Conservation (phyloP, 64 coral and sea anemone genomes). For the Dendrophyllia cribrosa region DNA sequence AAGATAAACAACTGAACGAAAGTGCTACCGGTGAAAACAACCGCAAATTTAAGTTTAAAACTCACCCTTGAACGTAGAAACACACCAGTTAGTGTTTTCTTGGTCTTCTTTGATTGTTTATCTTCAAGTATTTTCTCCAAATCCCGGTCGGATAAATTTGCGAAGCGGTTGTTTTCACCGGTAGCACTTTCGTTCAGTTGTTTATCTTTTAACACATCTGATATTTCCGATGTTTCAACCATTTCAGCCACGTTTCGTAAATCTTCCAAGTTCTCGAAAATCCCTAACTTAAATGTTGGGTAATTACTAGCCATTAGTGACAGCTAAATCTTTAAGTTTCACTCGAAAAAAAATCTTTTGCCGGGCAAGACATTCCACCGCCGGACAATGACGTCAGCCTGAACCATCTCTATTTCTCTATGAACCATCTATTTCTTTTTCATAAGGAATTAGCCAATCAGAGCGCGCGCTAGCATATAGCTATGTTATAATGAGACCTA, state of each 20-base stretch:
- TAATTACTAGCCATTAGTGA: background rate
- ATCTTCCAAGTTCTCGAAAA: too few relatives aligned
- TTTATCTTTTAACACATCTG: slow-evolving; percentile 2
- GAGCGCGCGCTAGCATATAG: too few relatives aligned
- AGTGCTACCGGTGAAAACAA: slow-evolving; percentile 1
- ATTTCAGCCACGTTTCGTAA: background rate
- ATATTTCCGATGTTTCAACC: slow-evolving; percentile 29
- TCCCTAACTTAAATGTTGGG: slow-evolving; percentile 30
- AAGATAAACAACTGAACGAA: background rate
- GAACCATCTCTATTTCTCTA: too few relatives aligned
- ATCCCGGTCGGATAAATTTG: slow-evolving; percentile 8
- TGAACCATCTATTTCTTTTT: too few relatives aligned
- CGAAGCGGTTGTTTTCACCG: slow-evolving; percentile 16
- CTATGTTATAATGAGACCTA: too few relatives aligned
- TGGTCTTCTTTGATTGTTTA: background rate
- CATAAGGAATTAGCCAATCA: too few relatives aligned
- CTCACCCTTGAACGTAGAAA: too few relatives aligned
- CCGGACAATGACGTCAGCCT: too few relatives aligned
- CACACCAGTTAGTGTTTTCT: too few relatives aligned
- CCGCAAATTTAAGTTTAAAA: too few relatives aligned
- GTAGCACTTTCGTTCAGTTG: background rate
- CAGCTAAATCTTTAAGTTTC: background rate
- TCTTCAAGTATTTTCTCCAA: slow-evolving; percentile 21
- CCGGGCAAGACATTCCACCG: too few relatives aligned
- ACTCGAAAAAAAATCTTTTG: slow-evolving; percentile 10